Evolutionary conservation across 2,888 invertebrate genomes (phyloP).

Genomic region (Catocala nupta): DNA sequence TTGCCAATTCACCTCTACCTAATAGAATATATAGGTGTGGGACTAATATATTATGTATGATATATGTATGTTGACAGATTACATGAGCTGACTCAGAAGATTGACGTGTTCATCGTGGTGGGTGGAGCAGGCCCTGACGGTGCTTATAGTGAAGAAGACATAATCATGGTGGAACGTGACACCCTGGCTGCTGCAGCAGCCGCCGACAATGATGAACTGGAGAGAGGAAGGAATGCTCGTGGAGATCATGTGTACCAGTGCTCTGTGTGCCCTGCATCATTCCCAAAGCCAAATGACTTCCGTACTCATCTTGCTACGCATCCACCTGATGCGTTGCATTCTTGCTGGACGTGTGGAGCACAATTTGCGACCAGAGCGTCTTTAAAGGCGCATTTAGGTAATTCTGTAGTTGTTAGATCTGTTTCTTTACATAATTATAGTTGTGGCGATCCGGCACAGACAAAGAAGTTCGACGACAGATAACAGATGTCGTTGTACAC

Average conservation of each 20-base stretch:
- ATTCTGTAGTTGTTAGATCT: conserved; percentile 10
- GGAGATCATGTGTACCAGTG: conserved; percentile 80
- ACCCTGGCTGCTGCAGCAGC: conserved; percentile 73
- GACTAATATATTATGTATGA: background rate
- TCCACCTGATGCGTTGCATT: conserved; percentile 67
- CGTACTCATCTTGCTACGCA: conserved; percentile 65
- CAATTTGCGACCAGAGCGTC: conserved; percentile 63
- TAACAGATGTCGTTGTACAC: too few relatives aligned
- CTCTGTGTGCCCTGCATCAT: conserved; percentile 76
- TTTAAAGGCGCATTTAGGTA: conserved; percentile 46
- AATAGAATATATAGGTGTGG: too few relatives aligned
- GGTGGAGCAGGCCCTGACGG: conserved; percentile 71
- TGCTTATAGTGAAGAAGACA: conserved; percentile 78
- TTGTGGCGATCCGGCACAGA: too few relatives aligned
- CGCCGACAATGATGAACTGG: conserved; percentile 70
- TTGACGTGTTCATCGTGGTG: conserved; percentile 82
- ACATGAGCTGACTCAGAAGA: conserved; percentile 80
- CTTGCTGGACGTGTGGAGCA: conserved; percentile 82
- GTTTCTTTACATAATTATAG: too few relatives aligned
- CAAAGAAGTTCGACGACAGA: too few relatives aligned
- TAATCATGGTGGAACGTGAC: conserved; percentile 80
- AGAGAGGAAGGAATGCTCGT: conserved; percentile 68
- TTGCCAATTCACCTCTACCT: too few relatives aligned
- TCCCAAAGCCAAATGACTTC: conserved; percentile 53
- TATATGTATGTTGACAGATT: conserved; percentile 47